phyloP scores from a whole-genome alignment of 2,888 invertebrate genomes.

The Linyphia triangularis region DNA sequence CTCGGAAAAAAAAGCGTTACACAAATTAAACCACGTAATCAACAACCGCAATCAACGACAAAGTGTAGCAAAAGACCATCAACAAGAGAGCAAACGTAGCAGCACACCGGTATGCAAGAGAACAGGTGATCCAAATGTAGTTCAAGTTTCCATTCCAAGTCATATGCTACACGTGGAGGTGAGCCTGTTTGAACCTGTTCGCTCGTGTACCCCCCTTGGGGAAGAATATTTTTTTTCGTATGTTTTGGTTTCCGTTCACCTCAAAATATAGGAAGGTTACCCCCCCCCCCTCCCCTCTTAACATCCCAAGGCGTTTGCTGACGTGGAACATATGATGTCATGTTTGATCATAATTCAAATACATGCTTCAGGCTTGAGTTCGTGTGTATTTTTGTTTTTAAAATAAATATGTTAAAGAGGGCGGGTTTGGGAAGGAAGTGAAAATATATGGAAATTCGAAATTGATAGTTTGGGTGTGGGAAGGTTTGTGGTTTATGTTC shows the following conservation, averaged over 20 bases:
- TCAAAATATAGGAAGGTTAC: conserved; percentile 13
- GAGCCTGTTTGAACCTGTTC: conserved; percentile 40
- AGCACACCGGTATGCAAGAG: background rate
- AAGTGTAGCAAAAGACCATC: background rate
- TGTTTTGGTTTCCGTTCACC: background rate
- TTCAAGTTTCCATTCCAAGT: background rate
- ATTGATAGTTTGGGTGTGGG: no score
- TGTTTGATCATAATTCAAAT: no score
- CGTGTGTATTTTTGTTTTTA: no score
- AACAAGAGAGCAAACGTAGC: background rate
- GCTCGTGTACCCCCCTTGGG: background rate
- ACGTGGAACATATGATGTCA: background rate
- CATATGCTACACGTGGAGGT: conserved; percentile 40
- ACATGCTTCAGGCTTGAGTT: no score
- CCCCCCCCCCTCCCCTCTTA: background rate
- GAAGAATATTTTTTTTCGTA: conserved; percentile 3
- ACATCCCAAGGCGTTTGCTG: background rate
- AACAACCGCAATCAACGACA: background rate
- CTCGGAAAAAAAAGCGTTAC: no score
- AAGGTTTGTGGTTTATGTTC: no score
- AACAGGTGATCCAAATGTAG: conserved; percentile 1
- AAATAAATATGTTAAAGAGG: no score
- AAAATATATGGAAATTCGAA: no score
- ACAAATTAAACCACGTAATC: no score
- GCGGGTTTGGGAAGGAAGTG: no score